Evolutionary conservation across 2,797 vertebrate species (phyloP).

Genomic region (Neosilurus mollespiculum): DNA sequence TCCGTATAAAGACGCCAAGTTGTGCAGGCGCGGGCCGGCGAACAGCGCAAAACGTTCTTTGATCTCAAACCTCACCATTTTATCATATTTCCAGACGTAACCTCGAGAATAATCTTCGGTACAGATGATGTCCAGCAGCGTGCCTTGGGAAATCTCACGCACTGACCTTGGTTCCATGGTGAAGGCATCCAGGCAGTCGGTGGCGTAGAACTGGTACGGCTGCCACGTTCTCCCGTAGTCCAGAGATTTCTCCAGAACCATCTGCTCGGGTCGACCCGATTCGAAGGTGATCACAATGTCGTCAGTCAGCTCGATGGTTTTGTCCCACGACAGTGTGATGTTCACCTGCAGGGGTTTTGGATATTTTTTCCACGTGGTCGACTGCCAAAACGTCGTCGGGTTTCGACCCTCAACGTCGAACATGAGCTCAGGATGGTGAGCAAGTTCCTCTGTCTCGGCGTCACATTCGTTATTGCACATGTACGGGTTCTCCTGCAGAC

Average conservation of each 20-base stretch:
- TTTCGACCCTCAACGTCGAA: conserved; percentile 95
- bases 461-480: conserved; percentile 99
- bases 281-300: conserved; percentile 97
- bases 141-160: conserved; percentile 88
- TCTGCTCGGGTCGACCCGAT: conserved; percentile 93
- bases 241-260: conserved; percentile 95
- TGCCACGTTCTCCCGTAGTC: conserved; percentile 96
- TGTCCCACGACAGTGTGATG: conserved; percentile 96
- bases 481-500: conserved; percentile 90
- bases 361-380: conserved; percentile 92
- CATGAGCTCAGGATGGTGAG: conserved; percentile 94
- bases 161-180: conserved; percentile 96
- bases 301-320: conserved; percentile 96
- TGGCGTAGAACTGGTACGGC: conserved; percentile 97
- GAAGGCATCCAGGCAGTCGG: conserved; percentile 94
- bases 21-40: conserved; percentile 91
- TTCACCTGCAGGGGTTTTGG: conserved; percentile 92
- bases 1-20: conserved; percentile 97
- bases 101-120: conserved; percentile 96
- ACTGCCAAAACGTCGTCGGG: conserved; percentile 97
- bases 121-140: conserved; percentile 96
- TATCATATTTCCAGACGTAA: conserved; percentile 93
- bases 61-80: conserved; percentile 97
- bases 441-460: conserved; percentile 88
- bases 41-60: conserved; percentile 97